Evolutionary conservation across 2,797 vertebrate species (phyloP).

Genomic region (Bucorvus abyssinicus): DNA sequence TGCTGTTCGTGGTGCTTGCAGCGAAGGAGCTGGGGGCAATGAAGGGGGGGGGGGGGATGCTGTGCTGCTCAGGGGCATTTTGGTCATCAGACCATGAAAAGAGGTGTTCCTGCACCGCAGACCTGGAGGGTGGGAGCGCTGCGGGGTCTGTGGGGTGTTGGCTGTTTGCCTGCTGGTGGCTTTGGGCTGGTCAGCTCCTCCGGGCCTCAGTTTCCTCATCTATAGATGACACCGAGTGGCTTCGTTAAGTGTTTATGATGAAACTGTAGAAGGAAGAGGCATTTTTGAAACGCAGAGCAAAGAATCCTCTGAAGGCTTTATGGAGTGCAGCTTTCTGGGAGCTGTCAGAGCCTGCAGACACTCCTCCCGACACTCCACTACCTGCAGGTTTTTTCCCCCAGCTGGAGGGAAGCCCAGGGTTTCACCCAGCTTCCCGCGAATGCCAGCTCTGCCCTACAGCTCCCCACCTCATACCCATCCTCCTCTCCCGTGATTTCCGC

Average conservation of each 20-base stretch:
- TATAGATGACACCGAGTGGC: background rate
- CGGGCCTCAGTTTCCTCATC: background rate
- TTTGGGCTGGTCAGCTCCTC: background rate
- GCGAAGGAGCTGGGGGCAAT: accelerated
- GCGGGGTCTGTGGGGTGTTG: background rate
- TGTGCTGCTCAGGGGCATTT: background rate
- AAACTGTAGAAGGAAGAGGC: background rate
- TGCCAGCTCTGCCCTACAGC: background rate
- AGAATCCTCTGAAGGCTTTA: background rate
- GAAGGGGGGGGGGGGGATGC: background rate
- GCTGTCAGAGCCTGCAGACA: background rate
- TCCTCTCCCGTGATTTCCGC: background rate
- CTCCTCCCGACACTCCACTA: background rate
- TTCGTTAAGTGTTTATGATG: background rate
- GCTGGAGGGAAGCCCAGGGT: background rate
- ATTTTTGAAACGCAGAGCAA: background rate
- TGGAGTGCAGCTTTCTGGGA: background rate
- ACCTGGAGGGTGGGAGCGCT: background rate
- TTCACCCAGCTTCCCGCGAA: background rate
- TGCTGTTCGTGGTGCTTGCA: accelerated
- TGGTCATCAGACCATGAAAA: background rate
- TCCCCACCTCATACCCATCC: background rate
- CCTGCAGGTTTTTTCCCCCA: background rate
- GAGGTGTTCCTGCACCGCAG: background rate
- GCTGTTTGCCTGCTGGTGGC: background rate